Percentiles rank a stretch among this genome's conserved stretches.
These are phyloP conservation scores for Apodemia hepburni DNA, from an alignment of 2,888 invertebrate genomes.

Conservation along the genomic window DNA sequence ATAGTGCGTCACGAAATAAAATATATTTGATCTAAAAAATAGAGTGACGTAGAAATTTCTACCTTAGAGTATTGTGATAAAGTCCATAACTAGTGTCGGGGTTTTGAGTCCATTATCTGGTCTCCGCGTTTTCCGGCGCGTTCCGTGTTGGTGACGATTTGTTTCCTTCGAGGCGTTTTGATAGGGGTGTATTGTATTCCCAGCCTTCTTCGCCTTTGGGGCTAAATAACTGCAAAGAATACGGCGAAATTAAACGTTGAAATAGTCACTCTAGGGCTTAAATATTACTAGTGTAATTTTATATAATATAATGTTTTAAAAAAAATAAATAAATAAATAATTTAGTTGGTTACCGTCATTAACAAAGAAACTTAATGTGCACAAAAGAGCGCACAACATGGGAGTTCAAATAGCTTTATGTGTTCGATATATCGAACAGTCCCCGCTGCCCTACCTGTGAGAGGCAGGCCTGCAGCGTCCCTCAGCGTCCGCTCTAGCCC, in stretches of 20 bases:
- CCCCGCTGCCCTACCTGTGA: neutral
- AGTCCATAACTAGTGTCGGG: constrained; percentile 30
- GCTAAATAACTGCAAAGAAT: constrained; percentile 81
- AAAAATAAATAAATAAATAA: no score
- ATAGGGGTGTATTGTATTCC: constrained; percentile 77
- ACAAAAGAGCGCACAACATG: neutral
- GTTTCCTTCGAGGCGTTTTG: constrained; percentile 50
- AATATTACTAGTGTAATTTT: no score
- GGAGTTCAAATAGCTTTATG: no score
- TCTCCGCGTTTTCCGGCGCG: constrained; percentile 45
- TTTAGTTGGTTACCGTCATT: no score
- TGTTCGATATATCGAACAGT: neutral
- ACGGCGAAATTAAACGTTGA: neutral
- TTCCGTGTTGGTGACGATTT: constrained; percentile 48
- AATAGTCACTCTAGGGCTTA: no score
- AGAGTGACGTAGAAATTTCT: constrained; percentile 46
- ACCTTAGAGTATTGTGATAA: constrained; percentile 38
- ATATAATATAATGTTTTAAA: no score
- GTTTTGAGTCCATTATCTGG: constrained; percentile 54
- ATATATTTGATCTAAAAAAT: constrained; percentile 32
- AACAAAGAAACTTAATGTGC: no score
- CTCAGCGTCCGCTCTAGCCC: neutral
- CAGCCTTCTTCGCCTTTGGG: constrained; percentile 83
- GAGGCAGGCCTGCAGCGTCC: neutral
- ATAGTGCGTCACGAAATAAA: constrained; percentile 37